Percentiles rank a stretch among this genome's conserved stretches.
Evolutionary conservation across 2,113 vertebrate genomes (phyloP).

Genomic region (Tretioscincus oriximinensis): DNA sequence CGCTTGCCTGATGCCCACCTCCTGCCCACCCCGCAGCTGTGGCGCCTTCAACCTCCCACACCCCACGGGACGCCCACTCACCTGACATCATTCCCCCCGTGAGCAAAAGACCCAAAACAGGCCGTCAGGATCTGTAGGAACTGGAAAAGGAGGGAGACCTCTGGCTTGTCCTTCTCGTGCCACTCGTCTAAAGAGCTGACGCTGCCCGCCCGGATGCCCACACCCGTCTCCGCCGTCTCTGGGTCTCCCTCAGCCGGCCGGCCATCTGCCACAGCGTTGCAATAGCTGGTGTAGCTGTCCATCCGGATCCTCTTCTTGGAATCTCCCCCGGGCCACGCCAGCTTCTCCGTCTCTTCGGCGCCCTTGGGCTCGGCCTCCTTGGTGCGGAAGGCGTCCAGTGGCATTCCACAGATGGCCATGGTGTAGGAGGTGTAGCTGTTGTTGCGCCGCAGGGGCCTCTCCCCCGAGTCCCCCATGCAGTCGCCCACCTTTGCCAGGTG

Average conservation of each 20-base stretch:
- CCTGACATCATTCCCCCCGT: slow-evolving; percentile 98
- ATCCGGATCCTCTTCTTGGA: slow-evolving; percentile 83
- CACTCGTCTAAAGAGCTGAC: slow-evolving; percentile 77
- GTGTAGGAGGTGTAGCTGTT: slow-evolving; percentile 98
- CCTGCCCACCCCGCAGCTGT: too few species aligned
- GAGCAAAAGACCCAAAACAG: slow-evolving; percentile 95
- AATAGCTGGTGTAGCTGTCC: slow-evolving; percentile 94
- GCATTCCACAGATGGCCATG: slow-evolving; percentile 95
- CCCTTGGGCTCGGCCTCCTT: slow-evolving; percentile 73
- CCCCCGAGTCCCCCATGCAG: slow-evolving; percentile 88
- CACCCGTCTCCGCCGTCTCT: slow-evolving; percentile 60
- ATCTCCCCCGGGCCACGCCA: slow-evolving; percentile 59
- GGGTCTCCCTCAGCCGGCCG: slow-evolving; percentile 69
- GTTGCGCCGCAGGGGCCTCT: slow-evolving; percentile 88
- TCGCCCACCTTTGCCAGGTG: slow-evolving; percentile 93
- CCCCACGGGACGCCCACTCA: slow-evolving; percentile 51
- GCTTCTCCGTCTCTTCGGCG: slow-evolving; percentile 70
- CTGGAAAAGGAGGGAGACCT: slow-evolving; percentile 90
- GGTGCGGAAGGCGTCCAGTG: slow-evolving; percentile 79
- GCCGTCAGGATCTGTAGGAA: slow-evolving; percentile 96
- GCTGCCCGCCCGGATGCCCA: slow-evolving; percentile 60
- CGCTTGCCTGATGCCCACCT: background rate
- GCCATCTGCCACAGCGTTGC: slow-evolving; percentile 79
- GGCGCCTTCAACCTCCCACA: too few species aligned
- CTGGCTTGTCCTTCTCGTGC: slow-evolving; percentile 87